A percentile compares a stretch with the other conserved stretches of the same genome.
Conservation (phyloP, 2,113 vertebrate species). For the Machaerirhynchus nigripectus region DNA sequence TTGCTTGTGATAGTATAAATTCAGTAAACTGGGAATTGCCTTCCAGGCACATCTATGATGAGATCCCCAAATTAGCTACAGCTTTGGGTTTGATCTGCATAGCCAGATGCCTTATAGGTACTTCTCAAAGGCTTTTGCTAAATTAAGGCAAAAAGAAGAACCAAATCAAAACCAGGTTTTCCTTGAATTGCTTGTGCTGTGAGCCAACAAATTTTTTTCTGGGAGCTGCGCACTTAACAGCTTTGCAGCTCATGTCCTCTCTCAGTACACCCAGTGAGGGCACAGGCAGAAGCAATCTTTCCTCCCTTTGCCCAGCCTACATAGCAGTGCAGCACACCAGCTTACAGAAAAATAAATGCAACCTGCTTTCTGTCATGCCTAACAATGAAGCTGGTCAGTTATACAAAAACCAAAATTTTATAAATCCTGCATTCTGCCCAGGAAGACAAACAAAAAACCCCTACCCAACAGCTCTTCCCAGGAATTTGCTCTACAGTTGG, state of each 20-base stretch:
- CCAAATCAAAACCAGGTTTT: neutral
- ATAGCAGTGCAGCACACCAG: fast-evolving
- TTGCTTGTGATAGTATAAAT: neutral
- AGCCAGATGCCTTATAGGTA: neutral
- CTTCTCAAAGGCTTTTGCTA: neutral
- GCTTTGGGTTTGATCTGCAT: neutral
- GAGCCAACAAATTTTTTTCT: neutral
- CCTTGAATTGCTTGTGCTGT: neutral
- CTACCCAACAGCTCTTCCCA: neutral
- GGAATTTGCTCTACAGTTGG: neutral
- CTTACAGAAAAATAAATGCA: neutral
- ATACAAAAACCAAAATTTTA: neutral
- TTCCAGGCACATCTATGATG: neutral
- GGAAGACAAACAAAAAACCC: neutral
- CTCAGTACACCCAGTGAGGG: neutral
- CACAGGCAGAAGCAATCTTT: neutral
- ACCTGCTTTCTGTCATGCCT: neutral
- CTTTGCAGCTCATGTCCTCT: neutral
- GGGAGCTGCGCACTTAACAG: neutral
- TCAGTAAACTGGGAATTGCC: neutral
- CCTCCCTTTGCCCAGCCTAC: neutral
- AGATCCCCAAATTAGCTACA: neutral
- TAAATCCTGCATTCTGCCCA: neutral
- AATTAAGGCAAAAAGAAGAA: neutral
- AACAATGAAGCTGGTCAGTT: neutral